phyloP scores from a whole-genome alignment of 2,888 invertebrate genomes.

The Andrena haemorrhoa region DNA sequence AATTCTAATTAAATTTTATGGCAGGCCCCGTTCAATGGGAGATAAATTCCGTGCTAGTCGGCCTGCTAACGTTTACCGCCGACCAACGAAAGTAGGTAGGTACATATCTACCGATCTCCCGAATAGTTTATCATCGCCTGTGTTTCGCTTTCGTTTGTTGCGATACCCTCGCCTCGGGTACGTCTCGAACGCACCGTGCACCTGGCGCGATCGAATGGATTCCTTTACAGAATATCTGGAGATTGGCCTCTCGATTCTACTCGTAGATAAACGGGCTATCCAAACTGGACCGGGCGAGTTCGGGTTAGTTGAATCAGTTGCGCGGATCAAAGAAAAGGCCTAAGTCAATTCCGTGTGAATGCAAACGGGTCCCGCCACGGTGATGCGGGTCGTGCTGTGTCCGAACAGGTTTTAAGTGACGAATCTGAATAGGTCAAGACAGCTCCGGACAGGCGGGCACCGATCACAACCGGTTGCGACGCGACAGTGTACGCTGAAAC shows the following conservation, averaged over 20 bases:
- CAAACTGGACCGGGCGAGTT: too few relatives aligned
- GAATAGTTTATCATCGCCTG: conserved; percentile 20
- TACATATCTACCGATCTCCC: conserved; percentile 9
- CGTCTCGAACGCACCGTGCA: too few relatives aligned
- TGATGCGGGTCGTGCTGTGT: background rate
- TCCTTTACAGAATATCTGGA: too few relatives aligned
- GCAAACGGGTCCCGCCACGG: conserved; percentile 4
- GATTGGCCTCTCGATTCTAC: too few relatives aligned
- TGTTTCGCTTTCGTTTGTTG: conserved; percentile 4
- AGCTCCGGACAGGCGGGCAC: conserved; percentile 6
- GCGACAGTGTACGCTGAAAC: conserved; percentile 23
- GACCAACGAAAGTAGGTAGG: conserved; percentile 23
- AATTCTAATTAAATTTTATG: conserved; percentile 62
- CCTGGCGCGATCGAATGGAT: too few relatives aligned
- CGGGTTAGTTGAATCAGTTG: too few relatives aligned
- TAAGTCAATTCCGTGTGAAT: conserved; percentile 8
- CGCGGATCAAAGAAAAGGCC: conserved; percentile 3
- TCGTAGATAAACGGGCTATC: too few relatives aligned
- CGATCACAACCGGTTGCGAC: conserved; percentile 45
- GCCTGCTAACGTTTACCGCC: conserved; percentile 6
- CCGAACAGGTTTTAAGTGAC: conserved; percentile 18
- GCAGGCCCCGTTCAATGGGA: conserved; percentile 20
- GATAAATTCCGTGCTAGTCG: conserved; percentile 41
- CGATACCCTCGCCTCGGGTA: background rate
- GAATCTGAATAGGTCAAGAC: conserved; percentile 1